Percentiles rank a stretch among this genome's conserved stretches.
Conservation (phyloP, 2,888 invertebrate genomes). For the Gibbula magus region DNA sequence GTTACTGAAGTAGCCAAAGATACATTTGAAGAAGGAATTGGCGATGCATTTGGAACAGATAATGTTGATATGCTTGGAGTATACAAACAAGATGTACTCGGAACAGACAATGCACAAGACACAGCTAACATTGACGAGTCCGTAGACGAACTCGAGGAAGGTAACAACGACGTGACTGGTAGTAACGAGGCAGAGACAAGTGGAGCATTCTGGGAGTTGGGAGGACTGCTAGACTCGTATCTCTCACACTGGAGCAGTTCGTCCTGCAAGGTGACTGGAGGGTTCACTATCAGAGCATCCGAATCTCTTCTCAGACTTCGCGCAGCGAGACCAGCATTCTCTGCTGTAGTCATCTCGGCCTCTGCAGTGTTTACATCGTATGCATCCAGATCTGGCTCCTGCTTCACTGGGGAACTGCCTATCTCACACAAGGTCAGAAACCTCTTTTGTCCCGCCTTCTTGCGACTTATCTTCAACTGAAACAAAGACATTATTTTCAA, state of each 20-base stretch:
- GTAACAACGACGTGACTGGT: too few relatives aligned
- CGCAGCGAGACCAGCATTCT: background rate
- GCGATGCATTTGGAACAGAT: too few relatives aligned
- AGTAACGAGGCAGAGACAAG: too few relatives aligned
- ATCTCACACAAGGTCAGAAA: constrained; percentile 38
- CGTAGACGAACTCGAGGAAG: too few relatives aligned
- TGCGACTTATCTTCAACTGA: constrained; percentile 36
- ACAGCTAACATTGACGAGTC: too few relatives aligned
- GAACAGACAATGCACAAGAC: too few relatives aligned
- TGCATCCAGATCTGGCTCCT: background rate
- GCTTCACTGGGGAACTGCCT: constrained; percentile 1
- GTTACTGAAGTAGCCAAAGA: too few relatives aligned
- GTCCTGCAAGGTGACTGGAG: background rate
- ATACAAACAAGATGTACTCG: too few relatives aligned
- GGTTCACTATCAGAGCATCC: background rate
- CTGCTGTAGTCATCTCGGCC: background rate
- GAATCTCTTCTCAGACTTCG: background rate
- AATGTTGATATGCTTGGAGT: too few relatives aligned
- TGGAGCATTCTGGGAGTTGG: too few relatives aligned
- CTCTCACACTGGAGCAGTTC: background rate
- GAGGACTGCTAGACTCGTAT: background rate
- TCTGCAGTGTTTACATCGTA: background rate
- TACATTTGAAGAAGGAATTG: too few relatives aligned
- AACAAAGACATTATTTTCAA: background rate
- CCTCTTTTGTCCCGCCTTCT: constrained; percentile 36